Conservation (phyloP, 2,797 vertebrate genomes). For the Anas capensis region DNA sequence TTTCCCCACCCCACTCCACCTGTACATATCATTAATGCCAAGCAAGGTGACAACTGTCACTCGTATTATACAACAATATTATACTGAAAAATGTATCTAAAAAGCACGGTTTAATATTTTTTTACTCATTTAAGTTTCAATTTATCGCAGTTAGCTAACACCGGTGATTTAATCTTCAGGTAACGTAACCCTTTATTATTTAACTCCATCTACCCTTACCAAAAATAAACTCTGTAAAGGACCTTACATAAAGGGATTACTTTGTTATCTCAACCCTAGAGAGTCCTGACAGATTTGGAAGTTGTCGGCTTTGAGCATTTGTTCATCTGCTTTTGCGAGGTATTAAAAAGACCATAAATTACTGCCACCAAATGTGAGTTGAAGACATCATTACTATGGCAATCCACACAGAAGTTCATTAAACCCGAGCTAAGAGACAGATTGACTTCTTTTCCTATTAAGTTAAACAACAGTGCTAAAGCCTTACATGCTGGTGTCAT, state of each 20-base stretch:
- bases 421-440: background rate
- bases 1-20: background rate
- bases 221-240: background rate
- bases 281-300: background rate
- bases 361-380: background rate
- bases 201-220: background rate
- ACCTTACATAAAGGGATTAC: conserved; percentile 1
- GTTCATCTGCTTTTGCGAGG: background rate
- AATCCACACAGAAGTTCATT: background rate
- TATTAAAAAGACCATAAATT: background rate
- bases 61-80: background rate
- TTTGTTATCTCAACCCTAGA: background rate
- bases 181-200: background rate
- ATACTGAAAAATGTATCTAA: background rate
- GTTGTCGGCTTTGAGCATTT: background rate
- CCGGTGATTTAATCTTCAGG: background rate
- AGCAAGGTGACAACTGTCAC: background rate
- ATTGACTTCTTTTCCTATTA: background rate
- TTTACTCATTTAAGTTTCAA: background rate
- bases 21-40: background rate
- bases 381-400: background rate
- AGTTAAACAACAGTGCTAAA: background rate
- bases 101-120: background rate
- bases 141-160: background rate
- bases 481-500: background rate